A percentile compares a stretch with the other conserved stretches of the same genome.
Conservation (phyloP, 2,888 invertebrate species). For the Limnephilus lunatus region DNA sequence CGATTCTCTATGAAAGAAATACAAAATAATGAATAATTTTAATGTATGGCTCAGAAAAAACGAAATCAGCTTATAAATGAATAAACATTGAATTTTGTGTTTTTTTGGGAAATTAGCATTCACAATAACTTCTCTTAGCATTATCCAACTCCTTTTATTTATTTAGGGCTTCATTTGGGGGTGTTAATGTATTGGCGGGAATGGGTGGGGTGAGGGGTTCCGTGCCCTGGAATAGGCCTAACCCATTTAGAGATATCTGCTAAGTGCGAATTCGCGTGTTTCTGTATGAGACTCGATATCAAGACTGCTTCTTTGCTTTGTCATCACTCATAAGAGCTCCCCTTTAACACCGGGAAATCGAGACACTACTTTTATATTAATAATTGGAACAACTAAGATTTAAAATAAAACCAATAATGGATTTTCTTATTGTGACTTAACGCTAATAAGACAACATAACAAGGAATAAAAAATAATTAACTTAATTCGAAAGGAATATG, state of each 20-base stretch:
- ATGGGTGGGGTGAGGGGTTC: neutral
- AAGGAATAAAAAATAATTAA: too few species aligned
- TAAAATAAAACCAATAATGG: too few species aligned
- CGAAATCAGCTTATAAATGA: too few species aligned
- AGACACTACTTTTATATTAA: neutral
- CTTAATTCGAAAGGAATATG: too few species aligned
- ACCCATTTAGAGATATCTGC: constrained; percentile 43
- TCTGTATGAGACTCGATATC: constrained; percentile 40
- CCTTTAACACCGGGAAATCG: neutral
- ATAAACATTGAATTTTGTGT: too few species aligned
- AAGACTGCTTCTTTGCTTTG: constrained; percentile 20
- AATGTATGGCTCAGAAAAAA: too few species aligned
- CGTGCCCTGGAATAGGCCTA: constrained; percentile 32
- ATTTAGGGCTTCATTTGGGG: neutral
- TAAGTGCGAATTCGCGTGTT: constrained; percentile 54
- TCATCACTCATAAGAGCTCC: neutral
- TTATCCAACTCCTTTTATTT: constrained; percentile 3
- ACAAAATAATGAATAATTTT: too few species aligned
- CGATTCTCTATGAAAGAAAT: too few species aligned
- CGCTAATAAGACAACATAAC: too few species aligned
- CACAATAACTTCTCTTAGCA: neutral
- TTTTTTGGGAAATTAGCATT: too few species aligned
- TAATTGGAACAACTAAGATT: neutral
- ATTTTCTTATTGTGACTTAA: too few species aligned
- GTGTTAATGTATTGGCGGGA: constrained; percentile 24